Base-by-base conservation (phyloP, 1,140 invertebrate genomes). In the Trissolcus basalis region DNA sequence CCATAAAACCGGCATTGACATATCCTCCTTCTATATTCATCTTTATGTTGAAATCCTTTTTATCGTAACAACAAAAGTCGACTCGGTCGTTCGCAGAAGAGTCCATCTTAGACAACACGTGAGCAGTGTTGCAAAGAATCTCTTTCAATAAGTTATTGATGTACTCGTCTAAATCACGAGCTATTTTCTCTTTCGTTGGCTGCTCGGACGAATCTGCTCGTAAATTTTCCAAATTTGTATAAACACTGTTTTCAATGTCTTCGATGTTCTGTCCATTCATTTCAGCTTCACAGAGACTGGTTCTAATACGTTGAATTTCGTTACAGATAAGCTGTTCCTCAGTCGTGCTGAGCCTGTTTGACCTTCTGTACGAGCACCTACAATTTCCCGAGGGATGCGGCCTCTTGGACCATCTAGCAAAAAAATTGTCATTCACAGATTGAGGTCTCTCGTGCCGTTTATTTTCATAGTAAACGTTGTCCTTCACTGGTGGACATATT, bases 361-460 rank as follows among this genome's bases (percentile, higher is more conserved):
- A 86, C 9, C 83, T 80, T 4, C 86, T 55, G 49, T 87, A 89
- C 1, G 86, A 87, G 27, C 87, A 89, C 4, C 86, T 77, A 45
- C 87, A 89, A 19, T 87, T 86, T 0, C 81, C 83, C 4, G 85
- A 85, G 0, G 86, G 82, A 69, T 88, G 86, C 0, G 86, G 85
- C 11, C 83, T 77, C 11, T 69, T 79, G 5, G 84, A 80, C 87
- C 87, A 88, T 0, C 83, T 81, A 0, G 82, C 74, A 48, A 86
- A 85, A 59, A 89, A 88, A 54, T 88, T 87, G n/a, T 87, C 87
- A 48, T 85, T 82, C 12, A 88, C 67, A 0, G 86, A 86, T 49
- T 86, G 86, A 0, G 82, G 82, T 27, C 82, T 78, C 0, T 85
- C 80, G 12, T n/a, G n/a, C n/a, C 55, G 73, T n/a, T 71, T 73